phyloP scores from a whole-genome alignment of 2,113 vertebrate species.

The human (Homo sapiens) region GRCh38 chr1:215265501-215266000 shows the following conservation, averaged over 20 bases:
- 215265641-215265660: not conserved
- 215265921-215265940: not conserved
- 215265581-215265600: not conserved
- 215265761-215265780: not conserved
- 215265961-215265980: too few relatives aligned
- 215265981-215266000: too few relatives aligned
- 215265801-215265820: not conserved
- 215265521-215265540: not conserved
- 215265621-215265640: not conserved
- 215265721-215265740: not conserved
- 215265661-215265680: not conserved
- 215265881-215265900: not conserved
- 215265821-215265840: not conserved
- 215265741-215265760: too few relatives aligned
- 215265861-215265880: not conserved
- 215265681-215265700: not conserved
- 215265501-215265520: not conserved
- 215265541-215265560: not conserved
- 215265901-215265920: too few relatives aligned
- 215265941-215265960: too few relatives aligned
- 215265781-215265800: not conserved
- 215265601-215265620: not conserved
- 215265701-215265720: not conserved
- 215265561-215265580: not conserved
- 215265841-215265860: not conserved